Percentiles rank a stretch among this genome's conserved stretches.
Evolutionary conservation across 2,797 vertebrate genomes (phyloP).

Genomic region (Phataginus tetradactyla): DNA sequence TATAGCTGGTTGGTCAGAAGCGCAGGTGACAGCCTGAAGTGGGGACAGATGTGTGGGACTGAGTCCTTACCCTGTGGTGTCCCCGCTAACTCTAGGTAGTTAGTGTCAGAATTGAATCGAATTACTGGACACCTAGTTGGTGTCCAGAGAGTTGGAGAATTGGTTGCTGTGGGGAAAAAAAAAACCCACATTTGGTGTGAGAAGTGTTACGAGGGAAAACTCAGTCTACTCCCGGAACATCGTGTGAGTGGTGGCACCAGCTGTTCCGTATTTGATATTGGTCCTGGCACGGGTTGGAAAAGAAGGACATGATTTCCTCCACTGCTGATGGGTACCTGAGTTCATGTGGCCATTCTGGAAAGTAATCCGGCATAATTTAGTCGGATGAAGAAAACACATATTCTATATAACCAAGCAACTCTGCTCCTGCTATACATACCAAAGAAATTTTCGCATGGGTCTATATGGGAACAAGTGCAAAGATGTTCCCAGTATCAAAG

Average conservation of each 20-base stretch:
- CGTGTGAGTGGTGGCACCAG: not conserved
- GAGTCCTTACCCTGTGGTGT: not conserved
- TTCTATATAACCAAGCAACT: not conserved
- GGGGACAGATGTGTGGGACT: not conserved
- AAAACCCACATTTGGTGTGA: not conserved
- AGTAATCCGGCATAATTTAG: not conserved
- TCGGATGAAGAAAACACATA: not conserved
- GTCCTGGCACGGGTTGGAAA: not conserved
- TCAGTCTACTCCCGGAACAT: not conserved
- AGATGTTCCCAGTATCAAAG: not conserved
- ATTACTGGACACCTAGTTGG: not conserved
- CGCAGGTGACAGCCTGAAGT: not conserved
- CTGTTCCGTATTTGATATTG: not conserved
- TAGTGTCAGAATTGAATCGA: not conserved
- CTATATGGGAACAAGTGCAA: not conserved
- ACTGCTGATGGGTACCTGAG: not conserved
- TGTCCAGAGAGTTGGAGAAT: not conserved
- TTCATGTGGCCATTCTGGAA: not conserved
- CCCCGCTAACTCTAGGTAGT: not conserved
- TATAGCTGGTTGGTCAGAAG: not conserved
- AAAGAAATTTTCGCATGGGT: not conserved
- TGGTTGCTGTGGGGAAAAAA: not conserved
- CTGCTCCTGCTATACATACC: not conserved
- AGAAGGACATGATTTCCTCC: not conserved
- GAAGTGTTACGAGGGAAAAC: not conserved